Base-by-base conservation (phyloP, 2,113 vertebrate genomes). In the Pan paniscus region DNA sequence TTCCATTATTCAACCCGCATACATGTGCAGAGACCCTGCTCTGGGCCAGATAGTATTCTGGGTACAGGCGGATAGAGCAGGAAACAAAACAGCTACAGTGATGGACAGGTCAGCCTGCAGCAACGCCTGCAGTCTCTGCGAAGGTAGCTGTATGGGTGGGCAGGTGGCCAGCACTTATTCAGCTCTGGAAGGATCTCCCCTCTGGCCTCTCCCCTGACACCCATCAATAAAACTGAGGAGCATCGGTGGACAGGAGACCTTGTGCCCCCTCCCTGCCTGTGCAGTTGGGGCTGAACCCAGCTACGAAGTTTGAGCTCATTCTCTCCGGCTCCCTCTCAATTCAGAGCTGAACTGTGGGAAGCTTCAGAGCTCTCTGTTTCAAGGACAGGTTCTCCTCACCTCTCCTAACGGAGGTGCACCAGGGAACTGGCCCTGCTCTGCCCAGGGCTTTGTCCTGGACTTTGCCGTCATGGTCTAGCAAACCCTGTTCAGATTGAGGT, bases 151-250 rank as follows among this genome's bases (percentile, higher is more conserved):
- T 52, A 10, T 4, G 72, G 46, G 40, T 30, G 23, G 40, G n/a
- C 6, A 13, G 61, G 70, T 8, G 46, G 25, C 23, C 6, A 16
- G 50, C 27, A 46, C 43, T 64, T 5, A 8, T 9, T 78, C 22
- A 23, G 55, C 40, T 35, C 57, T 27, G 35, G n/a, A 55, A 30
- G 70, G 23, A 20, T 46, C 13, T 50, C 17, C 17, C 22, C 17
- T 43, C 22, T 0, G 0, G 8, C 3, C 8, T 25, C 55, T 23
- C 35, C 3, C 48, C 7, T 5, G 1, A 1, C 23, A 22, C 13
- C 17, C 2, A 0, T 20, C 38, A 22, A 5, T 5, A 10, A 38
- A 5, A 14, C 13, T 40, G 48, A 55, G 0, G 2, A 25, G 17
- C 43, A 27, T 67, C 0, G 0, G 30, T 9, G 40, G 78, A 20